Base-by-base conservation (phyloP, 2,113 vertebrate genomes). In the Empidonax alnorum region DNA sequence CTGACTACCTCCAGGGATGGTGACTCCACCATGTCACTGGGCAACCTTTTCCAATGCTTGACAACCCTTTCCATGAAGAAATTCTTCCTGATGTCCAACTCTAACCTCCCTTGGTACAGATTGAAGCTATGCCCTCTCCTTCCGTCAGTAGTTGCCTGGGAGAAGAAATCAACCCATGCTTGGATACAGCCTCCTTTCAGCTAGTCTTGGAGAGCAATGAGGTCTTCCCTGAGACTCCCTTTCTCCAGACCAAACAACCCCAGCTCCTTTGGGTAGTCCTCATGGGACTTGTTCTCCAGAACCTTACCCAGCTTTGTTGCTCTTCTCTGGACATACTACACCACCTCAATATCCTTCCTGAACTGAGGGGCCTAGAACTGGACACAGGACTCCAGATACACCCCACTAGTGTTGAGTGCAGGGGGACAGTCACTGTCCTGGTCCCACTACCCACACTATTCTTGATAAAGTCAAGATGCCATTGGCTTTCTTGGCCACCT, bases 331-430 rank as follows among this genome's bases (percentile, higher is more conserved):
- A 49, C 10, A 30, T 4, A 2, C 21, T 47, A 14, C 30, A 65
- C 30, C 20, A 27, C 4, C 17, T 35, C 14, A 35, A 13, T 18
- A 9, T 35, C 16, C 17, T 41, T 27, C 15, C 28, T 31, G 16
- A 25, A 35, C 3, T 72, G 6, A 65, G 30, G 3, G 11, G 6
- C 25, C 21, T 42, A 31, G 25, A 65, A 49, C 4, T 12, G 33
- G 15, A 20, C 19, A 46, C 16, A 31, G 30, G 2, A 42, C 41
- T 56, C 0, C 0, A 27, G 7, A 5, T 14, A 7, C 14, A 31
- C 47, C 30, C n/a, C 24, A 41, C 2, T 47, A 41, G 30, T 39
- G 14, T 18, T 3, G 3, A 23, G 9, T 25, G 39, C 41, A 63
- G n/a, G n/a, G 23, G 17, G 3, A 35, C 13, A 55, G 19, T 14